phyloP scores from a whole-genome alignment of 2,797 vertebrate species.

The Phataginus tricuspis region DNA sequence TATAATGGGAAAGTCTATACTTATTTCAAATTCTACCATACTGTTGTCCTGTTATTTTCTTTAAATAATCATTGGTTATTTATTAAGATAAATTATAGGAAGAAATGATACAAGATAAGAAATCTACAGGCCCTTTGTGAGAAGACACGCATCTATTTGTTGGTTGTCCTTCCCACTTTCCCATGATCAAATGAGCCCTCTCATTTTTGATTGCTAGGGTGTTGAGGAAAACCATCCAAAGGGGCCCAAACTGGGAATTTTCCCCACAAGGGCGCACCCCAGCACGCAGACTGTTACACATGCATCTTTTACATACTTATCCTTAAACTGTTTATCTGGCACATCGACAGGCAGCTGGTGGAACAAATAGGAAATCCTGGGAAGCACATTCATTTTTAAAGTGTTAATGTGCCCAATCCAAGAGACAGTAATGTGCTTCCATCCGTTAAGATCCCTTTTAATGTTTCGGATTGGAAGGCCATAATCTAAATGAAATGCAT shows the following conservation, averaged over 20 bases:
- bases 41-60: neutral
- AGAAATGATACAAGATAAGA: slow-evolving; percentile 25
- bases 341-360: slow-evolving; percentile 75
- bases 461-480: slow-evolving; percentile 67
- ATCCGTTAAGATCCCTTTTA: slow-evolving; percentile 75
- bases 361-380: slow-evolving; percentile 78
- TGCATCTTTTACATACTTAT: slow-evolving; percentile 75
- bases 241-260: neutral
- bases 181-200: neutral
- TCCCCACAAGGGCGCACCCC: slow-evolving; percentile 37
- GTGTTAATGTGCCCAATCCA: slow-evolving; percentile 60
- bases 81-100: neutral
- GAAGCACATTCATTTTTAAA: slow-evolving; percentile 77
- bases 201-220: neutral
- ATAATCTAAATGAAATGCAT: slow-evolving; percentile 80
- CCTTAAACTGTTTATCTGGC: slow-evolving; percentile 77
- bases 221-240: neutral
- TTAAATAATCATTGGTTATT: neutral
- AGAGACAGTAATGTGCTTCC: slow-evolving; percentile 72
- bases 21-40: slow-evolving; percentile 8
- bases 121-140: neutral
- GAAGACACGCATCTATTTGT: neutral
- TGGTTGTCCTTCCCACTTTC: neutral
- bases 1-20: neutral
- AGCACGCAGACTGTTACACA: slow-evolving; percentile 60